phyloP scores from a whole-genome alignment of 53 echinoderm and acorn worm species.

The Paracentrotus lividus region DNA sequence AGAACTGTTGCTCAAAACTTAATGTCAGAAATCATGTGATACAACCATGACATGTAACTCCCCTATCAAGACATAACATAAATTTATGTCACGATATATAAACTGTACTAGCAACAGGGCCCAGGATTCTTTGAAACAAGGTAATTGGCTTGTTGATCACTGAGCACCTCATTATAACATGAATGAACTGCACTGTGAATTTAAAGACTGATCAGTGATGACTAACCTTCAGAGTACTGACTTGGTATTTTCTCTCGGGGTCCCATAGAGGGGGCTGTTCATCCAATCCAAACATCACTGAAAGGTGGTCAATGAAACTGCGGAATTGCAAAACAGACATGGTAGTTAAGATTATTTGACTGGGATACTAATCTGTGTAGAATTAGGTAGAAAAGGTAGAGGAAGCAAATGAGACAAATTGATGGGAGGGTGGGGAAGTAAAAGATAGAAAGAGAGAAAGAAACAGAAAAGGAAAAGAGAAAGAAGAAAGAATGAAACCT shows the following conservation, averaged over 20 bases:
- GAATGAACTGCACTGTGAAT: no score
- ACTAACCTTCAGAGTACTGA: conserved; percentile 81
- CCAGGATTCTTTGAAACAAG: no score
- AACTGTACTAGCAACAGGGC: no score
- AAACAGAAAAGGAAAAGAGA: conserved; percentile 31
- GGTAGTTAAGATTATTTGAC: neutral
- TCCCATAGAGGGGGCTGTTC: conserved; percentile 85
- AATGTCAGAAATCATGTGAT: no score
- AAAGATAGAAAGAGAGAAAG: neutral
- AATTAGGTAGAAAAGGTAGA: neutral
- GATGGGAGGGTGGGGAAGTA: neutral
- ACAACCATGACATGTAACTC: no score
- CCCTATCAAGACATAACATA: no score
- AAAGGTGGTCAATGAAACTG: conserved; percentile 89
- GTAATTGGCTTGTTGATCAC: no score
- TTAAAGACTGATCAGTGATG: neutral
- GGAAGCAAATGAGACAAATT: neutral
- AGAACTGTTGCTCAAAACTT: no score
- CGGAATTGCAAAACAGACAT: neutral
- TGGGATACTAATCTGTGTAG: neutral
- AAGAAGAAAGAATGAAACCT: neutral
- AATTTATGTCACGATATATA: no score
- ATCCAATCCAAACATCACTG: conserved; percentile 81
- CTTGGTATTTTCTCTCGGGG: conserved; percentile 72
- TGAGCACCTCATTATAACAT: no score